Conservation (phyloP, 1,140 invertebrate species). For the Diachasma alloeum region DNA sequence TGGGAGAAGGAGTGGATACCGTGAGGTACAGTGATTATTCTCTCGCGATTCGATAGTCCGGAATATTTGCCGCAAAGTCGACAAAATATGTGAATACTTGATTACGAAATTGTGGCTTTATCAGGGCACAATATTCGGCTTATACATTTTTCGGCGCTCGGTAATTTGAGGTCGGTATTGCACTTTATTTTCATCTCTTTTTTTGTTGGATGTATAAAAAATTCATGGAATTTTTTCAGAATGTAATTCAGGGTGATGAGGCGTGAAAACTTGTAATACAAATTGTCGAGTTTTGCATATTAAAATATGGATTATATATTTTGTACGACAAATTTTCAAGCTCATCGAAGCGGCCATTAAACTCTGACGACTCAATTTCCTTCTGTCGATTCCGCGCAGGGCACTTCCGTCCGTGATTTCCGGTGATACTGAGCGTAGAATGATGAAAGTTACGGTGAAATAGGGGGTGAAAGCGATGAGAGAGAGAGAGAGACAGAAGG, state of each 20-base stretch:
- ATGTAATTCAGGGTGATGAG: not conserved
- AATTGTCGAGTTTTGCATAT: not conserved
- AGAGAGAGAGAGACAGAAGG: not conserved
- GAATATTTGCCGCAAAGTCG: constrained; percentile 10
- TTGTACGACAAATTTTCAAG: constrained; percentile 11
- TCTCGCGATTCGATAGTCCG: not conserved
- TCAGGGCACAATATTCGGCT: not conserved
- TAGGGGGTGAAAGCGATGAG: not conserved
- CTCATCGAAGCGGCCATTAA: constrained; percentile 15
- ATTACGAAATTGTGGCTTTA: constrained; percentile 28
- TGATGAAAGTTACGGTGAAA: not conserved
- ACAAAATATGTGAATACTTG: constrained; percentile 33
- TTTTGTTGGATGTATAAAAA: not conserved
- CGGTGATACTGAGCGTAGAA: not conserved
- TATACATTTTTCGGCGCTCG: not conserved
- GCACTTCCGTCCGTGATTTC: constrained; percentile 5
- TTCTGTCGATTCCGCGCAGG: not conserved
- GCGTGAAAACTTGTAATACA: not conserved
- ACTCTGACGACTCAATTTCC: constrained; percentile 17
- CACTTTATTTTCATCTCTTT: no score
- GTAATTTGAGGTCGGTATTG: not conserved
- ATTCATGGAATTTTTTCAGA: not conserved
- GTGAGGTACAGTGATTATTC: not conserved
- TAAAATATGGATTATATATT: constrained; percentile 1
- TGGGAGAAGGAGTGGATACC: not conserved